phyloP scores from a whole-genome alignment of 2,113 vertebrate species.

The Leptosomus discolor region DNA sequence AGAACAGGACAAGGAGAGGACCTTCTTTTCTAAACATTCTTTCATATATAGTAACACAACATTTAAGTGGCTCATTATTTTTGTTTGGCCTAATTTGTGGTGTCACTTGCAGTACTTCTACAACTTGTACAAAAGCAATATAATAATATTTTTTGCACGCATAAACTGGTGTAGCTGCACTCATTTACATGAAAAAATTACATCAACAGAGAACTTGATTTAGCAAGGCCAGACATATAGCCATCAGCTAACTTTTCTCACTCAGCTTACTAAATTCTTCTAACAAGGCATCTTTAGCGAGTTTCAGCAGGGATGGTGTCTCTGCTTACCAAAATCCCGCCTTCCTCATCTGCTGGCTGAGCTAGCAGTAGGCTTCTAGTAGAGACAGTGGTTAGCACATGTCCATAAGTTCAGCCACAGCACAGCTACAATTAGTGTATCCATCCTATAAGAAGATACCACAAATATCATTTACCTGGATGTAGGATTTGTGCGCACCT shows the following conservation, averaged over 20 bases:
- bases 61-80: constrained; percentile 43
- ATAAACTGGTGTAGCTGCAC: neutral
- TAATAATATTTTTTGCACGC: constrained; percentile 12
- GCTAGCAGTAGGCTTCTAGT: neutral
- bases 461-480: neutral
- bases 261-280: neutral
- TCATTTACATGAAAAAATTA: neutral
- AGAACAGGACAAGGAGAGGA: constrained; percentile 43
- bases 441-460: neutral
- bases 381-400: neutral
- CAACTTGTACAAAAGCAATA: neutral
- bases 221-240: neutral
- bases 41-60: constrained; percentile 55
- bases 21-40: constrained; percentile 27
- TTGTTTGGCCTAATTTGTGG: constrained; percentile 38
- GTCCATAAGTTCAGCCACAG: neutral
- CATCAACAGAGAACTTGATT: neutral
- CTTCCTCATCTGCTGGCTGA: neutral
- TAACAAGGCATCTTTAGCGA: neutral
- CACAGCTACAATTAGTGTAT: neutral
- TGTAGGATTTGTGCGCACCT: neutral
- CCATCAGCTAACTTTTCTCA: neutral
- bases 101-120: constrained; percentile 7
- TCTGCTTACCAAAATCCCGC: neutral
- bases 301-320: neutral